phyloP scores from a whole-genome alignment of 2,888 invertebrate species.

The Globia sparganii region DNA sequence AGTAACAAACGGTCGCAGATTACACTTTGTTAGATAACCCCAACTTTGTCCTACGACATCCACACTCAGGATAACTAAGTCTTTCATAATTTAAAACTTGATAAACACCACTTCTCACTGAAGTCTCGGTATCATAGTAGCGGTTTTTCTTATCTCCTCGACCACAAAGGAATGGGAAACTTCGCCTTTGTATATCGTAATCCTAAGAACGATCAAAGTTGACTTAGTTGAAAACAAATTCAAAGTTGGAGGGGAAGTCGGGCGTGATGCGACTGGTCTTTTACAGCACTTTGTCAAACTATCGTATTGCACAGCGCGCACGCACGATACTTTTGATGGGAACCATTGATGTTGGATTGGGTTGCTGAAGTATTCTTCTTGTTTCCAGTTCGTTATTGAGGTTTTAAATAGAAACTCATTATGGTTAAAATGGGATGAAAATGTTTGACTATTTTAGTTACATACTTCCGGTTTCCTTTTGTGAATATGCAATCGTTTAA shows the following conservation, averaged over 20 bases:
- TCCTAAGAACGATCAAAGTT: constrained; percentile 68
- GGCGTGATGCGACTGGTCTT: constrained; percentile 62
- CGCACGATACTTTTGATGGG: constrained; percentile 43
- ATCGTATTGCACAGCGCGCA: constrained; percentile 49
- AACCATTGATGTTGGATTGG: constrained; percentile 33
- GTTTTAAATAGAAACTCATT: neutral
- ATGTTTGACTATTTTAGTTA: neutral
- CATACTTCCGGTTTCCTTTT: neutral
- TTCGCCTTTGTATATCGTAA: constrained; percentile 67
- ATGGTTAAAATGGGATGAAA: neutral
- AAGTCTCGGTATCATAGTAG: constrained; percentile 57
- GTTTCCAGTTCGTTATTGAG: neutral
- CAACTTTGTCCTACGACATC: constrained; percentile 41
- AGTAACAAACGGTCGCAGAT: constrained; percentile 24
- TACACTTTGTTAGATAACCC: constrained; percentile 26
- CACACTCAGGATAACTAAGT: constrained; percentile 31
- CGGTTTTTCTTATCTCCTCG: constrained; percentile 64
- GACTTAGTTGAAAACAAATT: constrained; percentile 70
- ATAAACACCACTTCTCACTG: constrained; percentile 54
- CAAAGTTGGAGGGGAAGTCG: constrained; percentile 64
- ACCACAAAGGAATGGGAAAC: constrained; percentile 60
- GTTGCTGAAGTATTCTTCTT: constrained; percentile 36
- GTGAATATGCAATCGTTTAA: neutral
- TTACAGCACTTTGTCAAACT: constrained; percentile 61
- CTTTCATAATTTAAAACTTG: constrained; percentile 64